Evolutionary conservation across 2,797 vertebrate genomes (phyloP).

Genomic region (Aratinga solstitialis): DNA sequence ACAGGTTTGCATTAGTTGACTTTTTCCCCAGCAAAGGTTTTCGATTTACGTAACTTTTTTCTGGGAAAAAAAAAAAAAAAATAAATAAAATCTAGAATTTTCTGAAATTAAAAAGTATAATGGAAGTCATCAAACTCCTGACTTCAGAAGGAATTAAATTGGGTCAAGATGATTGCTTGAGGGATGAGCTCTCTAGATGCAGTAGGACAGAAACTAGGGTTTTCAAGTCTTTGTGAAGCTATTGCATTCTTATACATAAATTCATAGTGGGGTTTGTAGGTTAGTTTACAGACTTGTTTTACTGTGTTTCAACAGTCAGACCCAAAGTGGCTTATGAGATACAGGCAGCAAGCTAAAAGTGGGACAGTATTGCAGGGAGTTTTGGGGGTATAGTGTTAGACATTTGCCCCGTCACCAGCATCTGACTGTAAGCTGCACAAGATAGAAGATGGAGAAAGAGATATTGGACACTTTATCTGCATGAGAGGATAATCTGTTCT

Average conservation of each 20-base stretch:
- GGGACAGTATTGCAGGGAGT: neutral
- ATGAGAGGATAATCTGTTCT: neutral
- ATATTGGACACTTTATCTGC: neutral
- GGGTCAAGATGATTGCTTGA: neutral
- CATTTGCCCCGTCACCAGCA: neutral
- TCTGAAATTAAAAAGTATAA: neutral
- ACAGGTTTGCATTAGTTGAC: neutral
- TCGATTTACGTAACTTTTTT: neutral
- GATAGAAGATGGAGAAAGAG: neutral
- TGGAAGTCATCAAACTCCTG: neutral
- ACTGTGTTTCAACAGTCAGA: neutral
- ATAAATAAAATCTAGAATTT: neutral
- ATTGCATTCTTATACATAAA: neutral
- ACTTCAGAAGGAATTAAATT: neutral
- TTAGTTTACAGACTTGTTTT: neutral
- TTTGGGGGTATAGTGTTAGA: neutral
- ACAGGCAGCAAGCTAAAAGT: neutral
- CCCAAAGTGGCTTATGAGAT: neutral
- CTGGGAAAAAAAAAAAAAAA: neutral
- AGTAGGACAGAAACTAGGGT: neutral
- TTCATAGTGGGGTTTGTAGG: neutral
- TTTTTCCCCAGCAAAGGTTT: neutral
- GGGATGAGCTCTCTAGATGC: neutral
- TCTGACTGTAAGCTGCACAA: neutral
- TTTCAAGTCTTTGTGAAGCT: neutral